phyloP scores from a whole-genome alignment of 2,797 vertebrate genomes.

The Coendou prehensilis region DNA sequence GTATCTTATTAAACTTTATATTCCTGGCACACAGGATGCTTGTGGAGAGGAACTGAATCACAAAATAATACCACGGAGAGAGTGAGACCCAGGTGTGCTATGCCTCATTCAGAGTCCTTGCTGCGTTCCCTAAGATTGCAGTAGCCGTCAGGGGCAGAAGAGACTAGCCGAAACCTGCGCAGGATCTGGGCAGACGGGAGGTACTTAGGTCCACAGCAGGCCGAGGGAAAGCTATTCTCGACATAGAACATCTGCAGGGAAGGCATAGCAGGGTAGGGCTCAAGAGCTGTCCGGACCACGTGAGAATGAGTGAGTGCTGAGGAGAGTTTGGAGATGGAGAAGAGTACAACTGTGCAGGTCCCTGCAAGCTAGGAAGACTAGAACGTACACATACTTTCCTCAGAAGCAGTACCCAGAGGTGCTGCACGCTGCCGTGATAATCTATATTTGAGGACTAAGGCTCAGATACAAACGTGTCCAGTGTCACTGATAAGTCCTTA shows the following conservation, averaged over 20 bases:
- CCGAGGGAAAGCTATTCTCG: background rate
- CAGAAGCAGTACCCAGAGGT: background rate
- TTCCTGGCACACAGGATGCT: background rate
- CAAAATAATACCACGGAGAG: background rate
- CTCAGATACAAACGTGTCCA: fast-evolving
- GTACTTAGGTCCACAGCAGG: background rate
- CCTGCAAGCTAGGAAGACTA: background rate
- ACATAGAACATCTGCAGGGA: fast-evolving
- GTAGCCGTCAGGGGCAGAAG: background rate
- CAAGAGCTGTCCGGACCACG: background rate
- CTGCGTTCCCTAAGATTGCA: background rate
- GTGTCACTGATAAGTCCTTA: background rate
- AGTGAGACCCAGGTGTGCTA: background rate
- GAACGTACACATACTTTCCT: too few relatives aligned
- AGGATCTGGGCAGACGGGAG: background rate
- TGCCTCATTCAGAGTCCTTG: background rate
- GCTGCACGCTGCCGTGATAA: fast-evolving
- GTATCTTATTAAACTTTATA: background rate
- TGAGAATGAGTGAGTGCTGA: background rate
- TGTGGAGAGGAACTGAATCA: background rate
- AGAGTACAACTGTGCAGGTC: too few relatives aligned
- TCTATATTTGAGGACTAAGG: background rate
- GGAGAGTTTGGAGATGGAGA: background rate
- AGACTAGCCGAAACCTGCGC: background rate
- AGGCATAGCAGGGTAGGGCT: background rate